These are phyloP conservation scores for Stictocephala bisonia DNA, from an alignment of 2,888 invertebrate species.

Conservation along the genomic window DNA sequence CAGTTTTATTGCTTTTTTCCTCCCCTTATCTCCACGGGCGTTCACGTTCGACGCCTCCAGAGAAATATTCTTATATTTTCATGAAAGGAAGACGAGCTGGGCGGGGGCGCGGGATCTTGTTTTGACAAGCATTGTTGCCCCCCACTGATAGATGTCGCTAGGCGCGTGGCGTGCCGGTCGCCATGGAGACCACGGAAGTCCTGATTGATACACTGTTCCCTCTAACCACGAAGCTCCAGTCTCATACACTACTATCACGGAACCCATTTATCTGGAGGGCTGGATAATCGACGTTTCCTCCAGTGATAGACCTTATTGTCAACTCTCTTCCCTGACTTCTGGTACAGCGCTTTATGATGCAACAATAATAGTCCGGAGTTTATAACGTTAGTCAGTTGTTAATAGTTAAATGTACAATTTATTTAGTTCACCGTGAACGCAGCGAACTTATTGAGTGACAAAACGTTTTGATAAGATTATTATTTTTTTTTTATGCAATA, in stretches of 20 bases:
- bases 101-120: conserved; percentile 42
- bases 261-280: conserved; percentile 33
- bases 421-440: too few species aligned
- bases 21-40: conserved; percentile 39
- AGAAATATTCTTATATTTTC: conserved; percentile 49
- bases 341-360: too few species aligned
- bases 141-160: conserved; percentile 45
- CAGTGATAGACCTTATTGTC: conserved; percentile 12
- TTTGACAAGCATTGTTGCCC: conserved; percentile 50
- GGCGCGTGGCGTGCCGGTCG: conserved; percentile 35
- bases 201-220: conserved; percentile 43
- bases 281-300: conserved; percentile 31
- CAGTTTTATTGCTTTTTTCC: conserved; percentile 54
- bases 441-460: too few species aligned
- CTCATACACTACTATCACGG: conserved; percentile 31
- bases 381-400: too few species aligned
- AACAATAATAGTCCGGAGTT: too few species aligned
- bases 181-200: conserved; percentile 34
- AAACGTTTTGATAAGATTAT: too few species aligned
- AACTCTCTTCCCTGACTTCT: conserved; percentile 20
- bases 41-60: conserved; percentile 46
- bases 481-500: too few species aligned
- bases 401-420: too few species aligned
- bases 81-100: conserved; percentile 42
- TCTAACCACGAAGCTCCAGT: conserved; percentile 37